Conservation (phyloP, 2,797 vertebrate species). For the Amniataba percoides region DNA sequence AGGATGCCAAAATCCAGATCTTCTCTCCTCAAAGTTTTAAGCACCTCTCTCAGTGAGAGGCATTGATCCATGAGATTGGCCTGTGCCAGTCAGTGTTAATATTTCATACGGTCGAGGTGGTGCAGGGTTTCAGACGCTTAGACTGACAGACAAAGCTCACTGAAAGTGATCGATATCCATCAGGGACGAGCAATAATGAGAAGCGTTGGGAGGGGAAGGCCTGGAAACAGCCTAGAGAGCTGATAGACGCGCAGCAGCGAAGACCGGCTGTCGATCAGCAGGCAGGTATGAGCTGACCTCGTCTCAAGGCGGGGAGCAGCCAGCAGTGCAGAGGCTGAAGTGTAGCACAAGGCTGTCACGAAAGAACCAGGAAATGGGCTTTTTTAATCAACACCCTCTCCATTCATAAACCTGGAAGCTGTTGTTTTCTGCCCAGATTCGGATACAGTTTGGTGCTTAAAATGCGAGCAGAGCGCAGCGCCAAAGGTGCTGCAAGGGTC, state of each 20-base stretch:
- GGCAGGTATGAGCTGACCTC: not conserved
- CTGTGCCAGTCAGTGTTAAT: constrained; percentile 54
- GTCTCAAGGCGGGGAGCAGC: not conserved
- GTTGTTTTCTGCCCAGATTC: not conserved
- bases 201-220: constrained; percentile 29
- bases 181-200: constrained; percentile 38
- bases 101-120: constrained; percentile 62
- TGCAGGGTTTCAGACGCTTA: constrained; percentile 37
- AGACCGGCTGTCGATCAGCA: constrained; percentile 23
- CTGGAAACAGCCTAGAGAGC: constrained; percentile 34
- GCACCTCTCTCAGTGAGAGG: constrained; percentile 2
- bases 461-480: not conserved
- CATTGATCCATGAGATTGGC: constrained; percentile 49
- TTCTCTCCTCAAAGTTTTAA: constrained; percentile 22
- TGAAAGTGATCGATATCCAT: constrained; percentile 72
- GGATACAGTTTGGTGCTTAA: not conserved
- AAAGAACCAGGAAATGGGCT: not conserved
- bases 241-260: constrained; percentile 23
- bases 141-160: constrained; percentile 42
- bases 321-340: not conserved
- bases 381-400: not conserved
- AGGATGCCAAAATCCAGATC: constrained; percentile 26
- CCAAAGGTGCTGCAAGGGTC: not conserved
- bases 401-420: not conserved
- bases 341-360: not conserved